Evolutionary conservation across 2,888 invertebrate genomes (phyloP).

Genomic region (Trilocha varians): DNA sequence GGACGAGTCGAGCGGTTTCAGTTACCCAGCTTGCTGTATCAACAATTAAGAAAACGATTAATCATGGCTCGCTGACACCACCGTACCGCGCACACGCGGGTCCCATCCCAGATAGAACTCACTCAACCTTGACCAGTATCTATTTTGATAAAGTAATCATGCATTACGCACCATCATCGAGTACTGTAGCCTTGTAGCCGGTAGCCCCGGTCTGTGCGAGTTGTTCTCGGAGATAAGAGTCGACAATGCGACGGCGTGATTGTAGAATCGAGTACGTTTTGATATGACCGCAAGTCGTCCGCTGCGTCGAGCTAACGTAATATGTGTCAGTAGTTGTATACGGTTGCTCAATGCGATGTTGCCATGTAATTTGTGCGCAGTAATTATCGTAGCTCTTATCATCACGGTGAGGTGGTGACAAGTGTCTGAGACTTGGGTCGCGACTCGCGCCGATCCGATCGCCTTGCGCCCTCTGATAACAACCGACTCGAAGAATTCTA

Average conservation of each 20-base stretch:
- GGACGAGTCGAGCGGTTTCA: background rate
- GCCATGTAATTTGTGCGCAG: constrained; percentile 13
- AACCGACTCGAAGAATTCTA: background rate
- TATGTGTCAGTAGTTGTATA: background rate
- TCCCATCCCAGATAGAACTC: background rate
- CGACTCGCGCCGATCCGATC: constrained; percentile 7
- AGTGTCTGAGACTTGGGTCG: constrained; percentile 15
- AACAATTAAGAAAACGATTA: constrained; percentile 8
- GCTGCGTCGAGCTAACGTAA: background rate
- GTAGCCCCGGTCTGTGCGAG: too few relatives aligned
- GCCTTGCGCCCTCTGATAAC: constrained; percentile 1
- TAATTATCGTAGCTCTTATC: constrained; percentile 23
- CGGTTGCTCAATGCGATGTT: background rate
- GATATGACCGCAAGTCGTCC: background rate
- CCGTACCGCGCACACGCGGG: background rate
- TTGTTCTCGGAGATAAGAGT: too few relatives aligned
- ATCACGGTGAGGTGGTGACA: constrained; percentile 17
- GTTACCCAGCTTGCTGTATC: constrained; percentile 2
- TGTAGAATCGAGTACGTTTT: background rate
- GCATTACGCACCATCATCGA: background rate
- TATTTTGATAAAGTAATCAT: background rate
- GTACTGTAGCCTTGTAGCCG: too few relatives aligned
- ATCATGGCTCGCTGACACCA: constrained; percentile 7
- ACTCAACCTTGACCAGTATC: background rate
- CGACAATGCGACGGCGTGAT: background rate